Evolutionary conservation across 2,113 vertebrate species (phyloP), one percentile per base, ranked within the genome.

Genomic region (Bostrychus sinensis): DNA sequence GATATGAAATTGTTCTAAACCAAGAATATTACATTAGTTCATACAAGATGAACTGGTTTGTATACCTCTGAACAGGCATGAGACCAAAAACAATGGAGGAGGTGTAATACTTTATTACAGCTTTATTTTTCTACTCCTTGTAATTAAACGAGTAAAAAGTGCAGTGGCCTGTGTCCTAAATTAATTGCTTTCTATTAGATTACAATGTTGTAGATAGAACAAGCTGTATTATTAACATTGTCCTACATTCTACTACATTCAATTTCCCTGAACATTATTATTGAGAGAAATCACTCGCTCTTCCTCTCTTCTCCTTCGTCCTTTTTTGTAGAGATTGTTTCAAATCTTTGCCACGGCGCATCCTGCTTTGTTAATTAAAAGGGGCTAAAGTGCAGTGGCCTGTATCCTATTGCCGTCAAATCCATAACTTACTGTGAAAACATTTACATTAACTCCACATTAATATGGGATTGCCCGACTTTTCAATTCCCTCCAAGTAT

Each of bases 181-280:
- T 93, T 93, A 93, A 93, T 93, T 92, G 90, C 91, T 90, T 93
- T 90, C 84, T 87, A 92, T 93, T 92, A 93, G 89, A 92, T 91
- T 91, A 91, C 84, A 83, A 81, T 74, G 82, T 81, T 74, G 86
- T 88, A 90, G 91, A 92, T 91, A 88, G 84, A 84, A 62, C 69
- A 45, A 80, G 78, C 72, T 76, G 36, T 89, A 91, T 90, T 91
- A 92, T 91, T 91, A 92, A 93, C 89, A 88, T 86, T 90, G 92
- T 91, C 85, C 80, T 91, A 93, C 90, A 88, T 93, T 91, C 79
- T 85, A 79, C 87, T 91, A 92, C 92, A 93, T 92, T 93, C 91
- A 93, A 93, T 93, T 93, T 91, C 86, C 89, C 78, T 78, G 71
- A 92, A 91, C 90, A 92, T 86, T 86, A 91, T 91, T 91, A 85